phyloP scores from a whole-genome alignment of 2,888 invertebrate genomes.

The Taphrorychus bicolor region DNA sequence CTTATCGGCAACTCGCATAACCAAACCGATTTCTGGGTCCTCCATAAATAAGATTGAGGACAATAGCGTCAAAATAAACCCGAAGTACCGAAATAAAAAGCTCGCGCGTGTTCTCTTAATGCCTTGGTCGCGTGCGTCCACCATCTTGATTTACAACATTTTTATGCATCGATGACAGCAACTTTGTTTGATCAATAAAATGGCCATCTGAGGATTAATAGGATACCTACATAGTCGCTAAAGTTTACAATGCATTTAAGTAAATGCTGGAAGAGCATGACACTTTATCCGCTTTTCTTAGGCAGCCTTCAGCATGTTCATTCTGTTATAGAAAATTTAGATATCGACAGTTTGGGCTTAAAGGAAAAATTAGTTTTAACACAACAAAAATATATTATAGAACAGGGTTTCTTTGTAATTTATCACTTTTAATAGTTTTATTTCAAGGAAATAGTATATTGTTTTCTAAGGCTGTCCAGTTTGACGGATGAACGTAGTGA shows the following conservation, averaged over 20 bases:
- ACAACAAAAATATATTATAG: too few species aligned
- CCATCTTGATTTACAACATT: constrained; percentile 38
- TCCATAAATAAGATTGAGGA: constrained; percentile 6
- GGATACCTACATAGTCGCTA: neutral
- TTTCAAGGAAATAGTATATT: too few species aligned
- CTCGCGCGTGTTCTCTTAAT: constrained; percentile 28
- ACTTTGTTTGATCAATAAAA: constrained; percentile 39
- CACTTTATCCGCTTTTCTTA: neutral
- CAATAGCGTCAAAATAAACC: constrained; percentile 7
- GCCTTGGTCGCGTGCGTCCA: constrained; percentile 30
- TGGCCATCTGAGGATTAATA: constrained; percentile 22
- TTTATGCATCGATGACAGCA: constrained; percentile 40
- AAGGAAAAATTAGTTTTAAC: too few species aligned
- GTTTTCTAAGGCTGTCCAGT: too few species aligned
- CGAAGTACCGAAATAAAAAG: constrained; percentile 8
- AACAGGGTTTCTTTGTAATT: too few species aligned
- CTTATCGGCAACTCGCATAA: neutral
- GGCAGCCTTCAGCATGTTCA: too few species aligned
- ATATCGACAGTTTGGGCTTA: too few species aligned
- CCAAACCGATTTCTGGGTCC: neutral
- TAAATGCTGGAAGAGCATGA: neutral
- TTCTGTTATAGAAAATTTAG: too few species aligned
- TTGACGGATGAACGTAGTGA: too few species aligned
- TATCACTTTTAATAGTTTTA: too few species aligned
- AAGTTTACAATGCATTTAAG: constrained; percentile 8